Evolutionary conservation across 2,113 vertebrate genomes (phyloP), one percentile per base, ranked within the genome.

Genomic region (Bubo blakistoni): DNA sequence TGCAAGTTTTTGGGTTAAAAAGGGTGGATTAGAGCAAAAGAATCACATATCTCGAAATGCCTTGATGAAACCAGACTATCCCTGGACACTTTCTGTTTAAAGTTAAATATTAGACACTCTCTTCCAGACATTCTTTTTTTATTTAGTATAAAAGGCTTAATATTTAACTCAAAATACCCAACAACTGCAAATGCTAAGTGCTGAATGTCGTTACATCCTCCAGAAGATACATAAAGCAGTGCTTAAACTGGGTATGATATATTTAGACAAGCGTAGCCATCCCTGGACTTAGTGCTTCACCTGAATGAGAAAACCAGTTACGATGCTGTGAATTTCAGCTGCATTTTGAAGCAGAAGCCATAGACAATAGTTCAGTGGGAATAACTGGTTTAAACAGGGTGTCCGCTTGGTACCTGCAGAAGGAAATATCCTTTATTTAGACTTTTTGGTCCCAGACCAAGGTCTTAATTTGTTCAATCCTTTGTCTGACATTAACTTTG

Each of bases 141-240:
- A 26, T 93, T 94, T 88, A 25, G 54, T 54, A 62, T 94, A 83
- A 90, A 94, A 97, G 90, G 82, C 47, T 96, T 96, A 96, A 94
- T 94, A 79, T 97, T 97, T 97, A 98, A 97, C 92, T 90, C 51
- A 74, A 95, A 97, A 96, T 63, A 25, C 57, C 13, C 42, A 65
- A 86, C 66, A 72, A 80, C 70, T 40, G 76, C 46, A 52, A 72
- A 86, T 20, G 73, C 14, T 38, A 81, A 93, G 80, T 63, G 79
- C 72, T 80, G 67, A 58, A 52, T 38, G 32, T 71, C 71, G 59
- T 63, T 73, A 42, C 30, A 36, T 70, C 30, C 46, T 67, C 30
- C 52, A 67, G 74, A 40, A 91, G 57, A 90, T 20, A 62, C 26
- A 63, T 13, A 78, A 54, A 36, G 32, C 46, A 51, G 66, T 10